Conservation (phyloP, 2,113 vertebrate genomes). For the Prietella phreatophila region DNA sequence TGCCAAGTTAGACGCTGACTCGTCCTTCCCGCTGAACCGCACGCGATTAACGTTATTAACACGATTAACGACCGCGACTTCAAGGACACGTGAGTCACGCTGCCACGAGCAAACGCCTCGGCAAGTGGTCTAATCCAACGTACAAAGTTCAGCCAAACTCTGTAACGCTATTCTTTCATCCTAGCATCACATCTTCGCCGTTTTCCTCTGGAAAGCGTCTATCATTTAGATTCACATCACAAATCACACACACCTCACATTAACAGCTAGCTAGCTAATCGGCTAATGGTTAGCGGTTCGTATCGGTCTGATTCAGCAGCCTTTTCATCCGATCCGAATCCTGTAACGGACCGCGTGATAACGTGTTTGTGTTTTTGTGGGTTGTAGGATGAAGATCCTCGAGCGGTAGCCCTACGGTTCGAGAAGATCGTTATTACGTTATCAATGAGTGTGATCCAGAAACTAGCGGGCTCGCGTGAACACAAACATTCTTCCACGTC, state of each 20-base stretch:
- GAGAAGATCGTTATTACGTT: not conserved
- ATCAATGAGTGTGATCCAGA: not conserved
- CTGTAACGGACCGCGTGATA: not conserved
- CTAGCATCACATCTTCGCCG: not conserved
- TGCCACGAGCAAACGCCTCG: not conserved
- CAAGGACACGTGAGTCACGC: not conserved
- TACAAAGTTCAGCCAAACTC: not conserved
- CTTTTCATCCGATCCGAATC: not conserved
- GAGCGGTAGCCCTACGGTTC: not conserved
- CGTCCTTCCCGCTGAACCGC: not conserved
- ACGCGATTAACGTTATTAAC: constrained; percentile 22
- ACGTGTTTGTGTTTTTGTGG: not conserved
- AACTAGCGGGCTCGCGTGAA: not conserved
- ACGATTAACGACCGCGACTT: constrained; percentile 16
- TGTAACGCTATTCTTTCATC: not conserved
- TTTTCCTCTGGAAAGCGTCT: not conserved
- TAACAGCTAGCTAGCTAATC: not conserved
- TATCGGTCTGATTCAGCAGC: not conserved
- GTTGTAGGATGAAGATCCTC: not conserved
- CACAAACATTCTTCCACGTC: not conserved
- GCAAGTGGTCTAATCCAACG: not conserved
- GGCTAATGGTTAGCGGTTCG: not conserved
- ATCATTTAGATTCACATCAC: not conserved
- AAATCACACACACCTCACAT: too few relatives aligned
- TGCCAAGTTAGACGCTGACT: not conserved